These are phyloP conservation scores for Cynopterus brachyotis DNA, from an alignment of 2,113 vertebrate genomes.

Conservation along the genomic window DNA sequence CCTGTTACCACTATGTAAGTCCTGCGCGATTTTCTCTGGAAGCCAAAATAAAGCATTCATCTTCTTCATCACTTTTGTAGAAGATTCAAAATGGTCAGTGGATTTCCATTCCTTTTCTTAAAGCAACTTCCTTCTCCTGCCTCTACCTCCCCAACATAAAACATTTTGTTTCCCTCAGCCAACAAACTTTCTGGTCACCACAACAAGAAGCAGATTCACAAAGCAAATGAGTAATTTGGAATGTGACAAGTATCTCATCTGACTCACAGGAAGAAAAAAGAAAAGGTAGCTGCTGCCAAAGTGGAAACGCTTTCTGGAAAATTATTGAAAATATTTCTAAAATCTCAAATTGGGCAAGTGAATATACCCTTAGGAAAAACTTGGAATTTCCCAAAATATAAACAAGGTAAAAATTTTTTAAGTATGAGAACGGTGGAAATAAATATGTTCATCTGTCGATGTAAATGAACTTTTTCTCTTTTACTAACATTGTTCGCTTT, in stretches of 20 bases:
- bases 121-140: background rate
- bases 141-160: background rate
- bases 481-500: background rate
- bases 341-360: slow-evolving; percentile 58
- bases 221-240: slow-evolving; percentile 58
- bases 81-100: background rate
- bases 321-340: slow-evolving; percentile 69
- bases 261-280: slow-evolving; percentile 57
- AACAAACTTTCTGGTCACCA: slow-evolving; percentile 44
- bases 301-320: slow-evolving; percentile 64
- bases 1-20: background rate
- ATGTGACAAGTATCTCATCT: slow-evolving; percentile 57
- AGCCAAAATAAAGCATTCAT: slow-evolving; percentile 42
- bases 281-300: slow-evolving; percentile 23
- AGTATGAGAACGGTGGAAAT: slow-evolving; percentile 7
- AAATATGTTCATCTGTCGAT: background rate
- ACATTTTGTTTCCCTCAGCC: background rate
- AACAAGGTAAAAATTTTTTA: slow-evolving; percentile 26
- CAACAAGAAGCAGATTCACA: slow-evolving; percentile 50
- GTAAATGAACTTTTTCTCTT: background rate
- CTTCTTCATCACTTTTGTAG: background rate
- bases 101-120: slow-evolving; percentile 17
- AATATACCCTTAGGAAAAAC: slow-evolving; percentile 28
- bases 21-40: slow-evolving; percentile 16
- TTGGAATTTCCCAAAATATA: slow-evolving; percentile 61